Evolutionary conservation across 2,113 vertebrate species (phyloP).

Genomic region (Sprattus sprattus): DNA sequence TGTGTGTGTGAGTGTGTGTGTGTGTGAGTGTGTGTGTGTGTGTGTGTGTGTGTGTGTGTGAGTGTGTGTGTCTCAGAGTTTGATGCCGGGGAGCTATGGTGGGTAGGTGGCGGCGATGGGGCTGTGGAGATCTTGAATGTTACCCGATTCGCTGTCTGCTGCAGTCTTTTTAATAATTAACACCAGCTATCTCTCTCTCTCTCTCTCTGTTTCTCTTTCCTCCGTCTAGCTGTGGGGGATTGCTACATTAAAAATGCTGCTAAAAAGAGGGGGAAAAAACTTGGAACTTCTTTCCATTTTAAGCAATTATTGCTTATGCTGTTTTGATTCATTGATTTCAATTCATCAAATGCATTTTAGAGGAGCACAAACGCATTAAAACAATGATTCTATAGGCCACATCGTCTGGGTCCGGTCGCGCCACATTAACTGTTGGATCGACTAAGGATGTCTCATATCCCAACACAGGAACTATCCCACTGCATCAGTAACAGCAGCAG

Average conservation of each 20-base stretch:
- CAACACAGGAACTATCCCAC: not conserved
- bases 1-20: slow-evolving; percentile 20
- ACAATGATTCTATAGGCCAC: not conserved
- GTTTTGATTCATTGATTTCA: not conserved
- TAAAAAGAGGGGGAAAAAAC: not conserved
- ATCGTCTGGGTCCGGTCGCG: not conserved
- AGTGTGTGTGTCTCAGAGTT: not conserved
- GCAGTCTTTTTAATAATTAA: slow-evolving; percentile 15
- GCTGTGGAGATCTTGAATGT: slow-evolving; percentile 10
- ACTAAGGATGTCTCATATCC: not conserved
- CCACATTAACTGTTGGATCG: not conserved
- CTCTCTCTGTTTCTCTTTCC: not conserved
- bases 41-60: slow-evolving; percentile 10
- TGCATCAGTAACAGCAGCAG: not conserved
- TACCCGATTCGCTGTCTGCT: not conserved
- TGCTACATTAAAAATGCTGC: slow-evolving; percentile 3
- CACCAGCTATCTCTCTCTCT: not conserved
- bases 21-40: slow-evolving; percentile 4
- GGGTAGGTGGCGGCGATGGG: not conserved
- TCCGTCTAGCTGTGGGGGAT: not conserved
- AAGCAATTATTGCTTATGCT: not conserved
- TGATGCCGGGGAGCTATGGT: not conserved
- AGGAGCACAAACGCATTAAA: not conserved
- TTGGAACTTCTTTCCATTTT: not conserved
- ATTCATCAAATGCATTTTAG: not conserved